Percentiles rank a stretch among this genome's conserved stretches.
These are phyloP conservation scores for Coleophora flavipennella DNA, from an alignment of 2,888 invertebrate species.

Conservation along the genomic window DNA sequence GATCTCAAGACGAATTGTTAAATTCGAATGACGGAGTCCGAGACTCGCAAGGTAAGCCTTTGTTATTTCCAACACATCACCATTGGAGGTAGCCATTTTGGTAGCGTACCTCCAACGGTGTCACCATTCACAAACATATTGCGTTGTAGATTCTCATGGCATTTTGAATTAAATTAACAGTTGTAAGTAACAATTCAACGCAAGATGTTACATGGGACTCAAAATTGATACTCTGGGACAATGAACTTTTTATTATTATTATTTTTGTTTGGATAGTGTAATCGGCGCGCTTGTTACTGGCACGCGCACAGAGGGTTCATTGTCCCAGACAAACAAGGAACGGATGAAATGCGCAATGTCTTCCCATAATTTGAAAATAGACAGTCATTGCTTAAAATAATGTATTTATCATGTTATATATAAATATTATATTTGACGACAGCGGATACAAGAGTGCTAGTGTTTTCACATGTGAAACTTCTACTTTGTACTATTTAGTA, in stretches of 20 bases:
- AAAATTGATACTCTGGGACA: constrained; percentile 50
- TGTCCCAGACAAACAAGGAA: constrained; percentile 63
- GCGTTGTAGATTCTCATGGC: constrained; percentile 32
- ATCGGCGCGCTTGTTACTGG: not conserved
- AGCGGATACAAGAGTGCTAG: constrained; percentile 69
- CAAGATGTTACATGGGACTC: constrained; percentile 54
- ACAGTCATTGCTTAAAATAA: constrained; percentile 67
- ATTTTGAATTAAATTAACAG: not conserved
- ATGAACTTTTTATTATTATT: constrained; percentile 34
- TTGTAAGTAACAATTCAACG: constrained; percentile 21
- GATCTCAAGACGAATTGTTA: constrained; percentile 89
- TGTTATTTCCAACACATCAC: constrained; percentile 18
- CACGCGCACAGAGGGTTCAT: constrained; percentile 37
- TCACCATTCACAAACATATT: constrained; percentile 32
- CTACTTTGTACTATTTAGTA: constrained; percentile 55
- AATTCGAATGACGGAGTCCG: constrained; percentile 89
- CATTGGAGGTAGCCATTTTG: constrained; percentile 13
- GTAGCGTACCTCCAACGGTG: not conserved
- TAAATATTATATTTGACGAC: constrained; percentile 62
- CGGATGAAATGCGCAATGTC: constrained; percentile 74
- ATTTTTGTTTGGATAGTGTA: constrained; percentile 3
- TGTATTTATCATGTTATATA: constrained; percentile 59
- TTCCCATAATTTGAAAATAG: constrained; percentile 69
- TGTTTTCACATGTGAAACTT: constrained; percentile 73
- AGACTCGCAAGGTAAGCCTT: constrained; percentile 91